phyloP scores from a whole-genome alignment of 2,888 invertebrate species.

The Cephus rjabovi region DNA sequence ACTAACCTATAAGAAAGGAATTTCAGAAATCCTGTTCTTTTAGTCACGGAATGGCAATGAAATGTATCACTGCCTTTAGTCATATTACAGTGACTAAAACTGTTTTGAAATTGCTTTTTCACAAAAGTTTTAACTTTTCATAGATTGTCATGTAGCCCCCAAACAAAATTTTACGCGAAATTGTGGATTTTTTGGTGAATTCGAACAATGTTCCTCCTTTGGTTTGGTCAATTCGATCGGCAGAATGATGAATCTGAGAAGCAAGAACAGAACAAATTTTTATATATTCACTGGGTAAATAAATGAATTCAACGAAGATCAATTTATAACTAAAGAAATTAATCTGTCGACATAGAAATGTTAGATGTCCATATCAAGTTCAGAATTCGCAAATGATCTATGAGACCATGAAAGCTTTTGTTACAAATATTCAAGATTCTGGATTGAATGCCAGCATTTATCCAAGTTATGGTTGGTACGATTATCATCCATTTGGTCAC shows the following conservation, averaged over 20 bases:
- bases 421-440: slow-evolving; percentile 10
- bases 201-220: slow-evolving; percentile 9
- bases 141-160: slow-evolving; percentile 7
- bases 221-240: slow-evolving; percentile 15
- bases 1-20: neutral
- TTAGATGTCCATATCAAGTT: slow-evolving; percentile 8
- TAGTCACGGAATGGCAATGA: neutral
- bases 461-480: slow-evolving; percentile 20
- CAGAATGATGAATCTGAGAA: slow-evolving; percentile 11
- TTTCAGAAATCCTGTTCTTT: neutral
- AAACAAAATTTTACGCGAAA: neutral
- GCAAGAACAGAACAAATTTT: slow-evolving; percentile 13
- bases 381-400: slow-evolving; percentile 1
- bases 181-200: slow-evolving; percentile 15
- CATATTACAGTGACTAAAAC: neutral
- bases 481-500: slow-evolving; percentile 12
- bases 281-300: slow-evolving; percentile 17
- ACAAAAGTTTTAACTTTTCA: neutral
- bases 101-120: neutral
- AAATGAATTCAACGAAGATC: neutral
- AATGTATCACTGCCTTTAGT: neutral
- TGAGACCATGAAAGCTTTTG: slow-evolving; percentile 13
- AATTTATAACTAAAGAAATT: neutral
- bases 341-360: slow-evolving; percentile 2
- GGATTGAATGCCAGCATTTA: slow-evolving; percentile 12